Conservation (phyloP, 2,888 invertebrate genomes). For the Trachelus stipa region DNA sequence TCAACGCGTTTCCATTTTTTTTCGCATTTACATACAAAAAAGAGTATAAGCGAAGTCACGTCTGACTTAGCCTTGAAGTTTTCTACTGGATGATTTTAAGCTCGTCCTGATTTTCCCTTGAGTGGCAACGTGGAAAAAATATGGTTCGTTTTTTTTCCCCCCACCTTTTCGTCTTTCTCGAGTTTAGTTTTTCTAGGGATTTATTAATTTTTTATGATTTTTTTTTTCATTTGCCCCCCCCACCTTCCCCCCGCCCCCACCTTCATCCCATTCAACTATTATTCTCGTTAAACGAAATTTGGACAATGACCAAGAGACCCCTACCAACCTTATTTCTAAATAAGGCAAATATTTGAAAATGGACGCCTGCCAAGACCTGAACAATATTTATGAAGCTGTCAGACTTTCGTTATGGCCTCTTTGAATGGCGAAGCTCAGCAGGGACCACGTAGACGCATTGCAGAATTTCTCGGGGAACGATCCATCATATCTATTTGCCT, state of each 20-base stretch:
- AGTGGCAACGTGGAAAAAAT: not conserved
- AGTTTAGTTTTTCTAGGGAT: not conserved
- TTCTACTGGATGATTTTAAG: not conserved
- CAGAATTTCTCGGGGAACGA: not conserved
- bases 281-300: not conserved
- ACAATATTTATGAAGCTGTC: not conserved
- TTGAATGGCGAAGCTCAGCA: not conserved
- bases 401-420: not conserved
- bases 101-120: not conserved
- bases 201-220: not conserved
- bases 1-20: not conserved
- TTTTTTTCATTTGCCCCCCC: not conserved
- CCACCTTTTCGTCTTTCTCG: not conserved
- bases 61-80: not conserved
- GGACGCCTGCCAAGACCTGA: not conserved
- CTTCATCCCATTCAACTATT: not conserved
- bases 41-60: not conserved
- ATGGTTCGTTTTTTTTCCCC: not conserved
- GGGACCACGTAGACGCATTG: not conserved
- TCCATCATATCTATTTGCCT: not conserved
- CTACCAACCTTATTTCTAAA: not conserved
- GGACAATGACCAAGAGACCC: not conserved
- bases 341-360: not conserved
- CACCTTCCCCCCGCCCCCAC: accelerated
- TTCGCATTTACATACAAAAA: not conserved